Evolutionary conservation across 2,797 vertebrate species (phyloP).

Genomic region (Dermochelys coriacea): DNA sequence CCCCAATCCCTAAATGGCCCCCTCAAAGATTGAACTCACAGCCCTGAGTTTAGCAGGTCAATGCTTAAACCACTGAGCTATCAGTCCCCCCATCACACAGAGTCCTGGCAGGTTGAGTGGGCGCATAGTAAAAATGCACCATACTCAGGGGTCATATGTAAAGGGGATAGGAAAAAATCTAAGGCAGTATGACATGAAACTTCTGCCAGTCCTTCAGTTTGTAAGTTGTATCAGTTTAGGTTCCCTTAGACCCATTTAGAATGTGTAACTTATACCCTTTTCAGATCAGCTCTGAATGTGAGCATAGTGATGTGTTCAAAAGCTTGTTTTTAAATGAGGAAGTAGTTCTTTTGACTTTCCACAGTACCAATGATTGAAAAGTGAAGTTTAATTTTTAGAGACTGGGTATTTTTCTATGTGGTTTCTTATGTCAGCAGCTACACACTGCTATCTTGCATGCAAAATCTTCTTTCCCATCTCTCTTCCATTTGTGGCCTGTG

Average conservation of each 20-base stretch:
- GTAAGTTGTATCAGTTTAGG: neutral
- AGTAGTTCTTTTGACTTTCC: neutral
- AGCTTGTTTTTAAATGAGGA: neutral
- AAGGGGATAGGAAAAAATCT: neutral
- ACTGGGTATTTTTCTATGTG: neutral
- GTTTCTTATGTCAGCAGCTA: neutral
- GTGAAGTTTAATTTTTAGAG: neutral
- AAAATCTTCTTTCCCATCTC: neutral
- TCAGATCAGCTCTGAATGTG: neutral
- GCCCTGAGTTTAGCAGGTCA: no score
- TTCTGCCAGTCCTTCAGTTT: neutral
- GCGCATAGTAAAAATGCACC: neutral
- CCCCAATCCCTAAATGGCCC: no score
- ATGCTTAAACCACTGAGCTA: no score
- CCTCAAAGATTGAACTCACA: no score
- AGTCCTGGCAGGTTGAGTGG: neutral
- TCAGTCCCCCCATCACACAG: no score
- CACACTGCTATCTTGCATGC: fast-evolving
- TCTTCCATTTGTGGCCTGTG: neutral
- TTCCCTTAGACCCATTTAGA: neutral
- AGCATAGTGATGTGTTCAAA: neutral
- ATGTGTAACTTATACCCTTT: neutral
- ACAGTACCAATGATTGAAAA: fast-evolving
- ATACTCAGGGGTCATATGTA: fast-evolving
- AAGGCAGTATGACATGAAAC: neutral